Conservation (phyloP, 2,888 invertebrate genomes). For the Eupithecia pulchellata region DNA sequence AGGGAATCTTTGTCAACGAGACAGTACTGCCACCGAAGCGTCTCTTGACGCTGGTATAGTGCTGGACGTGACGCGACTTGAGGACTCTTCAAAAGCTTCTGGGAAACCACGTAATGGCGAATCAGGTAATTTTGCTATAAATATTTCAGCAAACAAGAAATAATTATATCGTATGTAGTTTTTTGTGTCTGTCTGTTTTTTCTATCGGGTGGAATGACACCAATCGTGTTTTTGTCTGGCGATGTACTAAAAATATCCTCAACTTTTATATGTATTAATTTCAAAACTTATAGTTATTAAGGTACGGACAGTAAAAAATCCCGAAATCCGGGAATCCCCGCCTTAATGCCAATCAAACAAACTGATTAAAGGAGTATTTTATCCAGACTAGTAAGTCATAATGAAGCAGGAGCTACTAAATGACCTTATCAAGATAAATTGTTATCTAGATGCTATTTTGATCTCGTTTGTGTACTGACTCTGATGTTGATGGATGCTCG, state of each 20-base stretch:
- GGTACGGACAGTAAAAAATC: too few relatives aligned
- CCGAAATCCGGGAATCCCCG: too few relatives aligned
- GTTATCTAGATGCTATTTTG: slow-evolving; percentile 56
- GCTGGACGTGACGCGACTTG: slow-evolving; percentile 73
- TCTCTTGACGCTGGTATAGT: slow-evolving; percentile 76
- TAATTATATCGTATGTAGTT: not conserved
- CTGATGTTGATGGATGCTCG: slow-evolving; percentile 64
- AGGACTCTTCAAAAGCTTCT: slow-evolving; percentile 59
- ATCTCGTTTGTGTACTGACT: slow-evolving; percentile 50
- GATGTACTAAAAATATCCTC: too few relatives aligned
- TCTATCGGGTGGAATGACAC: too few relatives aligned
- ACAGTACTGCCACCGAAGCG: slow-evolving; percentile 77
- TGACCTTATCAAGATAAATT: slow-evolving; percentile 31
- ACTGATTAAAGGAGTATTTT: not conserved
- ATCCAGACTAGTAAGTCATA: not conserved
- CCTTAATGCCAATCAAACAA: too few relatives aligned
- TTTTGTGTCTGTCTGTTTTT: too few relatives aligned
- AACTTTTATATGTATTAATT: too few relatives aligned
- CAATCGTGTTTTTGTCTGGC: too few relatives aligned
- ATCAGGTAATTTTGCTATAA: slow-evolving; percentile 62
- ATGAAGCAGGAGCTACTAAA: not conserved
- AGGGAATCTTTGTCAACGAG: slow-evolving; percentile 88
- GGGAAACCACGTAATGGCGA: slow-evolving; percentile 64
- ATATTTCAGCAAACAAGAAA: not conserved
- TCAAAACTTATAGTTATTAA: too few relatives aligned